phyloP scores from a whole-genome alignment of 2,797 vertebrate species.

The Podarcis siculus region DNA sequence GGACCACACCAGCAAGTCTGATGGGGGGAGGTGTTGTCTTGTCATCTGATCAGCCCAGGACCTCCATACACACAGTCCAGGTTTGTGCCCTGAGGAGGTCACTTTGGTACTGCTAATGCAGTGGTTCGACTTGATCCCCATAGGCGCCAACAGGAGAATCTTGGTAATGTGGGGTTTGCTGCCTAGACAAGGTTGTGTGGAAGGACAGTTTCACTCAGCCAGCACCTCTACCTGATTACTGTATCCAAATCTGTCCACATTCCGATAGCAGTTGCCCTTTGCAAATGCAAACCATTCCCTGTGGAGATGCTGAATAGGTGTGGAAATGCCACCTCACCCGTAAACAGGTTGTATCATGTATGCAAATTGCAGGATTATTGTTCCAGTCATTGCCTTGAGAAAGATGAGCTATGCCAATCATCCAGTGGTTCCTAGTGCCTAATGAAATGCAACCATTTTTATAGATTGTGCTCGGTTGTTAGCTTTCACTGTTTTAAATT shows the following conservation, averaged over 20 bases:
- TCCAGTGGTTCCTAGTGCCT: slow-evolving; percentile 32
- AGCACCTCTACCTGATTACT: not conserved
- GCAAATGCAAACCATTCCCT: not conserved
- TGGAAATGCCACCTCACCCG: slow-evolving; percentile 30
- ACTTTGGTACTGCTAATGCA: no score
- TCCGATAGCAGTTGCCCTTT: not conserved
- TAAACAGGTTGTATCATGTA: not conserved
- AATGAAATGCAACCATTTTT: slow-evolving; percentile 28
- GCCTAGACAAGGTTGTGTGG: not conserved
- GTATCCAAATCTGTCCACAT: not conserved
- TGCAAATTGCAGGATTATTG: slow-evolving; percentile 4
- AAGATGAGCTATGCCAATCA: slow-evolving; percentile 7
- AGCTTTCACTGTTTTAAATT: slow-evolving; percentile 55
- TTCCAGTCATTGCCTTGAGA: slow-evolving; percentile 20
- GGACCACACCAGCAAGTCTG: no score
- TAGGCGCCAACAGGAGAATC: no score
- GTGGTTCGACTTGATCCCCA: no score
- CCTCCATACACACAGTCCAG: no score
- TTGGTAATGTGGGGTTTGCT: not conserved
- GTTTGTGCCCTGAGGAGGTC: no score
- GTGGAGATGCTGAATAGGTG: not conserved
- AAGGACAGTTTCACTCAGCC: not conserved
- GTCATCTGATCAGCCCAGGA: no score
- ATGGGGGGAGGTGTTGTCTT: no score
- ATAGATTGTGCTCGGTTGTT: rapidly evolving